Percentiles rank a stretch among this genome's conserved stretches.
These are phyloP conservation scores for Perizoma flavofasciatum DNA, from an alignment of 2,888 invertebrate species.

Conservation along the genomic window DNA sequence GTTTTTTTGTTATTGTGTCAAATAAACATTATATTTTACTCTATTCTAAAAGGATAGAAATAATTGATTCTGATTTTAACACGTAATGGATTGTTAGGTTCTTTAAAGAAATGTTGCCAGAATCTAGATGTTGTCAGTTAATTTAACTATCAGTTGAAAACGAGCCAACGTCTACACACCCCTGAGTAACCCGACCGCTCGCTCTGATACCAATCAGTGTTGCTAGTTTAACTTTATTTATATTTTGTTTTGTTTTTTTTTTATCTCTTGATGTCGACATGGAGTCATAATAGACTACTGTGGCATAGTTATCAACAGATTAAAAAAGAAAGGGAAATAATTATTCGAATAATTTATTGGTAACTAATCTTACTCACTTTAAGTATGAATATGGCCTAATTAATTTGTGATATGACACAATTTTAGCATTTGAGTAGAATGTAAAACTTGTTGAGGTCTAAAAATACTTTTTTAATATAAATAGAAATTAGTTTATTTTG, in stretches of 20 bases:
- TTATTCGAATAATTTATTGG: too few relatives aligned
- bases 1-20: too few relatives aligned
- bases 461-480: too few relatives aligned
- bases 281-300: constrained; percentile 23
- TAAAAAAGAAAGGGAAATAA: background rate
- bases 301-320: background rate
- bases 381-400: too few relatives aligned
- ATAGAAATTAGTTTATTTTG: too few relatives aligned
- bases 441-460: too few relatives aligned
- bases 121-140: constrained; percentile 3
- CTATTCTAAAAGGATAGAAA: too few relatives aligned
- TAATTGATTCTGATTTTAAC: background rate
- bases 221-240: constrained; percentile 8
- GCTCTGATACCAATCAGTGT: constrained; percentile 19
- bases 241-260: constrained; percentile 10
- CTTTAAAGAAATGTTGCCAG: constrained; percentile 1
- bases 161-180: constrained; percentile 2
- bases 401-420: too few relatives aligned
- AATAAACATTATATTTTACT: too few relatives aligned
- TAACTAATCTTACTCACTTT: too few relatives aligned
- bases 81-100: background rate
- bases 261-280: constrained; percentile 14
- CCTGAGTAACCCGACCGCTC: constrained; percentile 22
- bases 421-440: too few relatives aligned
- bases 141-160: constrained; percentile 10